A percentile compares a stretch with the other conserved stretches of the same genome.
phyloP scores from a whole-genome alignment of 2,888 invertebrate genomes.

The Mythimna albipuncta region DNA sequence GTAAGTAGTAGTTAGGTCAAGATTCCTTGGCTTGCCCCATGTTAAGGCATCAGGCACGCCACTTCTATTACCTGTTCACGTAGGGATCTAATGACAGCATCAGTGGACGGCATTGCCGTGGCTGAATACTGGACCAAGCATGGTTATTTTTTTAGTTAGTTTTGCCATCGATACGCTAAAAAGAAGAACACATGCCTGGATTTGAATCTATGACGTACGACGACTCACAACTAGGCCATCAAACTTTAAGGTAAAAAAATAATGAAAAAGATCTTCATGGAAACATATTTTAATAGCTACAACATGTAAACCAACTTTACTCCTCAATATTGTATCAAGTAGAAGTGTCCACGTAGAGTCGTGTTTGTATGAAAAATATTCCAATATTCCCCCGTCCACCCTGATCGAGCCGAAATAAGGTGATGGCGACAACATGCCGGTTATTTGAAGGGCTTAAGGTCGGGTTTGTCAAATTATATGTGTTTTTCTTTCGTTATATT shows the following conservation, averaged over 20 bases:
- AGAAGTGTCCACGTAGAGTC: constrained; percentile 89
- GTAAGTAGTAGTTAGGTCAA: too few species aligned
- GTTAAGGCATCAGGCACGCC: too few species aligned
- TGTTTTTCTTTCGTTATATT: constrained; percentile 53
- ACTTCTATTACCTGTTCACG: too few species aligned
- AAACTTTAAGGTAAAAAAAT: background rate
- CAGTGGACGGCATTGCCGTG: too few species aligned
- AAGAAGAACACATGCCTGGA: too few species aligned
- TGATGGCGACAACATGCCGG: constrained; percentile 82
- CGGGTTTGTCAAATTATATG: constrained; percentile 61
- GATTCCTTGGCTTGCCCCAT: too few species aligned
- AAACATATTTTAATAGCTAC: background rate
- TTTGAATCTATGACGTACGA: background rate
- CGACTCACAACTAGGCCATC: too few species aligned
- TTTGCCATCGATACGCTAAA: too few species aligned
- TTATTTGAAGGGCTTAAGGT: constrained; percentile 66
- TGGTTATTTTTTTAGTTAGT: too few species aligned
- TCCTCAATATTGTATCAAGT: constrained; percentile 87
- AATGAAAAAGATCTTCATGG: background rate
- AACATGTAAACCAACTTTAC: constrained; percentile 76
- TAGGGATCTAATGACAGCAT: too few species aligned
- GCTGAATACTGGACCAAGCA: too few species aligned
- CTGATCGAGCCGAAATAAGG: constrained; percentile 75
- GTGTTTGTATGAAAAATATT: constrained; percentile 91
- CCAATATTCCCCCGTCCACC: constrained; percentile 82